Base-by-base conservation (phyloP, 2,797 vertebrate species). In the Steatocranus sp. region DNA sequence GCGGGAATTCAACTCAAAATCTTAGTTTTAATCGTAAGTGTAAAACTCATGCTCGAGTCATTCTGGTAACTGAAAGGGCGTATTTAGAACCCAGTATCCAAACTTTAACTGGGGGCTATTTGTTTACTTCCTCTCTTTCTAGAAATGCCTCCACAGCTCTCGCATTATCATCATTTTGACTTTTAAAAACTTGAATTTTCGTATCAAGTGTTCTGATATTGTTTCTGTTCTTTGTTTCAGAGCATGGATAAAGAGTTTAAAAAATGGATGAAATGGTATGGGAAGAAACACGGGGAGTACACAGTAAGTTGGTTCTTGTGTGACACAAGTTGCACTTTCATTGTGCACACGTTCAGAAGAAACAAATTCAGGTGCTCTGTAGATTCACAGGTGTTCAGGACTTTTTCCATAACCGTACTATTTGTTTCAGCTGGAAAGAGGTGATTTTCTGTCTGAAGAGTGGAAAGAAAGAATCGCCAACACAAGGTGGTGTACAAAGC, bases 191-290 rank as follows among this genome's bases (percentile, higher is more conserved):
- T 4, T 23, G 20, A 68, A 10, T 27, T 27, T 70, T 70, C 0
- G 2, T 18, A 70, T 70, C 9, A 43, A 27, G 15, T 76, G 6
- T 77, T 63, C 51, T 34, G 4, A 54, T 63, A 73, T 53, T 75
- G 9, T 70, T 73, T 38, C 41, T 17, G 3, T 87, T 48, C 58
- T 5, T 54, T 87, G 49, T 92, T 95, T 86, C 93, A 99, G 99
- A 96, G 95, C 81, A 99, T 99, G 99, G 98, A 99, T 93, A 97
- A 96, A 94, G 98, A 99, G 95, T 99, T 99, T 95, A 98, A 98
- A 91, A 98, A 98, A 91, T 99, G 99, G 99, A 99, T 99, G 98
- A 99, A 97, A 92, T 99, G 99, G 99, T 99, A 99, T 94, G 99
- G 99, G 79, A 99, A 99, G 94, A 99, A 99, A 94, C 98, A 99